Percentiles rank a stretch among this genome's conserved stretches.
Evolutionary conservation across 2,888 invertebrate species (phyloP).

Genomic region (Proisotoma minuta): DNA sequence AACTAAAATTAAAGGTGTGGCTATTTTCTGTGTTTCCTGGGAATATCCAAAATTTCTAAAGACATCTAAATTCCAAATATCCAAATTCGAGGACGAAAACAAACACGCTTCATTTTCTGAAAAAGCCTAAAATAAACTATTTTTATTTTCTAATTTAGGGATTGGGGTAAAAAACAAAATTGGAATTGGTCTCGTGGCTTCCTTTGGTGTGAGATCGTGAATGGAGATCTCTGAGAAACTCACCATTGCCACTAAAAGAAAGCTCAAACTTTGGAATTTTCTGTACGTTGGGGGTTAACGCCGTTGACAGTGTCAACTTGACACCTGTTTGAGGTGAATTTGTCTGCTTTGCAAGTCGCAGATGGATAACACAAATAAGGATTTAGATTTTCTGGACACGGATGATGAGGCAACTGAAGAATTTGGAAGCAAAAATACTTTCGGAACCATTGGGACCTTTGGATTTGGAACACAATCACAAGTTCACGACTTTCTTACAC

Average conservation of each 20-base stretch:
- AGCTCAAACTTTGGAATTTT: not conserved
- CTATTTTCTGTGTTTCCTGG: too few relatives aligned
- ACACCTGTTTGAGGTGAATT: too few relatives aligned
- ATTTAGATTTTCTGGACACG: slow-evolving; percentile 19
- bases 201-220: too few relatives aligned
- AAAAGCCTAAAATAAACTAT: too few relatives aligned
- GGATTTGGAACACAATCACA: slow-evolving; percentile 27
- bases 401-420: slow-evolving; percentile 15
- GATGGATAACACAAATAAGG: slow-evolving; percentile 2
- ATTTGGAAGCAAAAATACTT: slow-evolving; percentile 6
- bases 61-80: too few relatives aligned
- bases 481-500: slow-evolving; percentile 44
- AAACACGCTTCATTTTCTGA: too few relatives aligned
- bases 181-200: too few relatives aligned
- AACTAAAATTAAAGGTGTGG: too few relatives aligned
- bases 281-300: not conserved
- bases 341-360: not conserved
- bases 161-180: too few relatives aligned
- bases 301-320: not conserved
- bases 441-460: slow-evolving; percentile 15
- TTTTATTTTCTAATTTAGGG: too few relatives aligned
- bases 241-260: not conserved
- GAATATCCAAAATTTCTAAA: too few relatives aligned
- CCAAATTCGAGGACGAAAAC: too few relatives aligned
- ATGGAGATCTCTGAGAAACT: not conserved